Evolutionary conservation across 2,888 invertebrate species (phyloP), one percentile per base, ranked within the genome.

Genomic region (Coremacera marginata): DNA sequence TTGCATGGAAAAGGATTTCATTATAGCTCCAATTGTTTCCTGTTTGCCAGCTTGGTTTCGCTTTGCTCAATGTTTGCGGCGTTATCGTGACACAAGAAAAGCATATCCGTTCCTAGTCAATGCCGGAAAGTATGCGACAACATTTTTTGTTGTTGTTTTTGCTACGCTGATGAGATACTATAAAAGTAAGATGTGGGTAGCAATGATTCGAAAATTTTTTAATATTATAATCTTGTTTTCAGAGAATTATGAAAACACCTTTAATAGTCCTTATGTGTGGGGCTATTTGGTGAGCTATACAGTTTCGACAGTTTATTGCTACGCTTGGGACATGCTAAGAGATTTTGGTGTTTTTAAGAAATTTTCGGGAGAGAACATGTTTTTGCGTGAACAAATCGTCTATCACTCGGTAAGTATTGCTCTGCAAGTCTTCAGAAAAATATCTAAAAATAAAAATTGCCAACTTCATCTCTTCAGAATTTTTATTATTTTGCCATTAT

Each of bases 11-110:
- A 93, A 93, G 84, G 93, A 93, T 79, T 91, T 94, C 81, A 91
- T 95, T 70, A 91, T 95, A 11, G 92, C 96, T n/a, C 94, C 96
- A 0, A 89, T 98, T 3, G 94, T 98, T 19, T 94, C 95, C 81
- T 95, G 96, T 84, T 90, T 99, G 16, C 99, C 99, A 0, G 98
- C 98, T 0, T 98, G 98, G 97, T 96, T 97, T 80, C 94, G 99
- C n/a, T 98, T 99, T 90, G 96, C 97, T 79, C 99, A 99, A 89
- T 99, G 98, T 84, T 89, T 99, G 70, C 91, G 98, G 0, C 94
- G 99, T 74, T 99, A 98, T 89, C 91, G 95, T 5, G 99, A 99
- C 89, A 96, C 97, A 1, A 93, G 93, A 81, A 95, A 96, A 86
- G 94, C 94, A 0, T 95, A 96, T 90, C 97, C 97, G 0, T 99